These are phyloP conservation scores for Abscondita cerata DNA, from an alignment of 2,888 invertebrate genomes.

Conservation along the genomic window DNA sequence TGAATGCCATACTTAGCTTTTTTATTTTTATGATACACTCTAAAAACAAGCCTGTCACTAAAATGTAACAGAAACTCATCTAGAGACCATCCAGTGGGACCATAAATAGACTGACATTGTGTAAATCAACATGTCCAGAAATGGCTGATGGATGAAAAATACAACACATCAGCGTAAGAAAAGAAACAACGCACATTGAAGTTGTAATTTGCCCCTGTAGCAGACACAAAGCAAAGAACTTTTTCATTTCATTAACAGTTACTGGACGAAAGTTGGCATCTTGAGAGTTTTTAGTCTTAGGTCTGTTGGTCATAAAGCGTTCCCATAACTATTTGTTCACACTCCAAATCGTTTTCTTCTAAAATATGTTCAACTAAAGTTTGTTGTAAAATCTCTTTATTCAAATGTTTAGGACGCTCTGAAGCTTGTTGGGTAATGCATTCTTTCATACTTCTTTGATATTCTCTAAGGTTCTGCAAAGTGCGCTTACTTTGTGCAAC, in stretches of 20 bases:
- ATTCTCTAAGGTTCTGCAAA: too few relatives aligned
- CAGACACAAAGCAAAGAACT: constrained; percentile 29
- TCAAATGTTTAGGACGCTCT: neutral
- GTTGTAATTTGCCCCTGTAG: constrained; percentile 28
- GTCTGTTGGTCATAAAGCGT: neutral
- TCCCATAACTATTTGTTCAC: constrained; percentile 21
- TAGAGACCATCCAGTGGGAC: neutral
- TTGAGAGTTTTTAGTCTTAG: neutral
- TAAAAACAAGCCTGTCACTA: constrained; percentile 4
- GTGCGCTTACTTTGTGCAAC: neutral
- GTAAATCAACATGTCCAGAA: neutral
- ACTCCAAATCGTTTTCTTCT: constrained; percentile 31
- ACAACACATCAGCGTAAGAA: constrained; percentile 21
- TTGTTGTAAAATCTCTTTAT: neutral
- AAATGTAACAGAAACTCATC: too few relatives aligned
- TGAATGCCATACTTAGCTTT: constrained; percentile 6
- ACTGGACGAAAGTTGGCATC: constrained; percentile 7
- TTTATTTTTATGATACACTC: constrained; percentile 10
- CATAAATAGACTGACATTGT: neutral
- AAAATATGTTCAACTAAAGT: neutral
- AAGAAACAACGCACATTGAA: too few relatives aligned
- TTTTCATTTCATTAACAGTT: constrained; percentile 19
- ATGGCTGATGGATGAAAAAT: constrained; percentile 1
- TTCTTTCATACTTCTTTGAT: too few relatives aligned
- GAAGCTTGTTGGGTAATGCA: neutral